A percentile compares a stretch with the other conserved stretches of the same genome.
Evolutionary conservation across 2,113 vertebrate species (phyloP).

Genomic region (Aix galericulata): DNA sequence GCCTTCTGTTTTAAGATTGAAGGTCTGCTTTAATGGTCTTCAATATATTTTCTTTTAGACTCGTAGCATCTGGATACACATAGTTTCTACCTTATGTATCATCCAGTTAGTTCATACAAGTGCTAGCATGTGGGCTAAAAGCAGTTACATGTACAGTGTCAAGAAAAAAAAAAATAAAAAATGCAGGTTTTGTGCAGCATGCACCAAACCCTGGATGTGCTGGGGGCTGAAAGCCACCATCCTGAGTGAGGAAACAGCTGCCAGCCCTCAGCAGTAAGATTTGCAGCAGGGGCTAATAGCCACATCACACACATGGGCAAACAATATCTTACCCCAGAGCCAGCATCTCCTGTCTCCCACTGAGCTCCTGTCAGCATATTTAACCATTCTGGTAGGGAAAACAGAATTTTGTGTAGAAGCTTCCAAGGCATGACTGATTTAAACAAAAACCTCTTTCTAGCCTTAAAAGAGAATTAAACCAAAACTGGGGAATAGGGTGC

Average conservation of each 20-base stretch:
- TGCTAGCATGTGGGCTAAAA: neutral
- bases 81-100: neutral
- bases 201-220: neutral
- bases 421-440: neutral
- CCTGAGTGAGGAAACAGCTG: neutral
- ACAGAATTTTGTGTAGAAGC: neutral
- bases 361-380: neutral
- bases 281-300: neutral
- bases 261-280: neutral
- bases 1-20: neutral
- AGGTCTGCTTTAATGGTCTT: neutral
- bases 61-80: neutral
- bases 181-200: neutral
- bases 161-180: neutral
- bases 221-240: fast-evolving
- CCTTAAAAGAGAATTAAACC: neutral
- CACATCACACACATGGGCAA: neutral
- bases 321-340: neutral
- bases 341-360: neutral
- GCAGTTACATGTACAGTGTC: neutral
- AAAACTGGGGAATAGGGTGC: neutral
- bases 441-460: neutral
- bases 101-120: neutral
- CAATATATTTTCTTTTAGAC: neutral
- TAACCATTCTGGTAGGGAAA: neutral